Conservation (phyloP, 1,140 invertebrate genomes). For the Trichoplusia ni region DNA sequence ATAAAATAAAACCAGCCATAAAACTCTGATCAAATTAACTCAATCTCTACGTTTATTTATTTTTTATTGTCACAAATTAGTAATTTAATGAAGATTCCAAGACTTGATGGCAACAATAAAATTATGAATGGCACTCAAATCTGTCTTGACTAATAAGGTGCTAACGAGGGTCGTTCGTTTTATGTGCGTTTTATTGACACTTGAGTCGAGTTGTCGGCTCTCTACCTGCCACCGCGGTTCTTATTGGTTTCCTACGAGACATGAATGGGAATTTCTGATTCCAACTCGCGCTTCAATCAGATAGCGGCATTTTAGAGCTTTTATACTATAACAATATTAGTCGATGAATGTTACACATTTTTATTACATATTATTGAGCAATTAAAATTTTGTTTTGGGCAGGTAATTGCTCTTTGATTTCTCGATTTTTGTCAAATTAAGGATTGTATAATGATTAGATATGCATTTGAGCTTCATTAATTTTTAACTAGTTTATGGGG, state of each 20-base stretch:
- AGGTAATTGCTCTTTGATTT: neutral
- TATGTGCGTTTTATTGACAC: constrained; percentile 74
- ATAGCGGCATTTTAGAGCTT: constrained; percentile 49
- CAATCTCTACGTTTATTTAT: constrained; percentile 21
- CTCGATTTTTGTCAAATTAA: constrained; percentile 23
- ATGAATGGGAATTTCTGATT: constrained; percentile 32
- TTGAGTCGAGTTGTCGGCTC: constrained; percentile 44
- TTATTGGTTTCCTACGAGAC: constrained; percentile 62
- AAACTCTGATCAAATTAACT: constrained; percentile 15
- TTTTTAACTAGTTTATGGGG: no score
- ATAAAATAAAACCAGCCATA: constrained; percentile 23
- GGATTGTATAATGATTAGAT: neutral
- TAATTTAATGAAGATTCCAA: constrained; percentile 33
- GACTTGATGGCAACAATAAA: constrained; percentile 54
- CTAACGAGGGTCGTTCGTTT: constrained; percentile 72
- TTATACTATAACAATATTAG: constrained; percentile 1
- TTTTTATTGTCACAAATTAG: constrained; percentile 39
- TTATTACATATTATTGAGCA: constrained; percentile 33
- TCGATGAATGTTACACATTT: constrained; percentile 15
- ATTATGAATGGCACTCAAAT: constrained; percentile 65
- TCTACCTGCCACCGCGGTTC: constrained; percentile 57
- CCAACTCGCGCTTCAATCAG: constrained; percentile 1
- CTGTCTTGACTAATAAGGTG: constrained; percentile 70
- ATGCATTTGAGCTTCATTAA: neutral
- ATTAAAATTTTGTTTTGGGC: constrained; percentile 18